Base-by-base conservation (phyloP, 2,113 vertebrate species). In the Cichladusa arquata region DNA sequence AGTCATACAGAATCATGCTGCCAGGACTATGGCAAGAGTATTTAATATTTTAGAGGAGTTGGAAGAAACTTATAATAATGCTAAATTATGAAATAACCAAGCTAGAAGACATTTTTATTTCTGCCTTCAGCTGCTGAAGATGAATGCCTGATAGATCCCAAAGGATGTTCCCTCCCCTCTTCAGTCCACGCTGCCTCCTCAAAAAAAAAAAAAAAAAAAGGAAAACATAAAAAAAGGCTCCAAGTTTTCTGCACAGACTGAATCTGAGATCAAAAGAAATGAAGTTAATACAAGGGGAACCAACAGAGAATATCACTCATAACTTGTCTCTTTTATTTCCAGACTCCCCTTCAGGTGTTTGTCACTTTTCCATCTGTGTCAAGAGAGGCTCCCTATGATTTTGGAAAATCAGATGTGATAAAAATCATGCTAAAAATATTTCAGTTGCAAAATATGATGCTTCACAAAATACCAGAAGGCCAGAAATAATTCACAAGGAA, bases 351-450 rank as follows among this genome's bases (percentile, higher is more conserved):
- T 94, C 74, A 95, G 81, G 67, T 88, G 92, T 92, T 93, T 78
- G 53, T 86, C 19, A 31, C 15, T 78, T 86, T 92, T 66, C 70
- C 71, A 64, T 90, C 85, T 95, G 88, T 62, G 86, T 95, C 87
- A 86, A 72, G 85, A 93, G 44, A 82, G 33, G 26, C 24, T 90
- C 6, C 71, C 71, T 85, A 76, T 51, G 44, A 94, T 93, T 92
- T 88, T 78, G 42, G 28, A 86, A 88, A 95, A 88, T 77, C 81
- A 88, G 38, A 88, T 3, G 9, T 70, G 29, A 66, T 64, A 93
- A 93, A 92, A 88, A 90, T 94, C 56, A 83, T 66, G 71, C 56
- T 94, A 92, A 96, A 97, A 95, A 95, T 96, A 95, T 88, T 95
- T 93, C 74, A 92, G 38, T 93, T 86, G 76, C 85, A 94, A 93